These are phyloP conservation scores for Trididemnum miniatum DNA, from an alignment of 23 tunicate species.

Conservation along the genomic window DNA sequence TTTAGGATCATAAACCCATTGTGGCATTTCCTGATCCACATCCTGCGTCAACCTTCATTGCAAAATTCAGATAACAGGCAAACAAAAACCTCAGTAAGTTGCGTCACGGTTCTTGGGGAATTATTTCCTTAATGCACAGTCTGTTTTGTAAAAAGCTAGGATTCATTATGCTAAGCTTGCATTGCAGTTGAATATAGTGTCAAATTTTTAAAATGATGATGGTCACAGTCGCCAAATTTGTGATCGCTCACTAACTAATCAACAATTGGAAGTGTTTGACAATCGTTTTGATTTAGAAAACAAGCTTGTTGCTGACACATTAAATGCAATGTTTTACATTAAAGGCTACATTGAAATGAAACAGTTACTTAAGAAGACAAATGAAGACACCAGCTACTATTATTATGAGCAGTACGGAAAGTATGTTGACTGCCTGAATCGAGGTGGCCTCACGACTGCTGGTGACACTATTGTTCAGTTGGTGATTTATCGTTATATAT, in stretches of 20 bases:
- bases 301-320: neutral
- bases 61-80: too few relatives aligned
- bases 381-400: neutral
- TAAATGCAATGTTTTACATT: slow-evolving; percentile 14
- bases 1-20: too few relatives aligned
- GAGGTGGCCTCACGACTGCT: neutral
- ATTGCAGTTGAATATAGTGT: neutral
- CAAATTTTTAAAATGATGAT: neutral
- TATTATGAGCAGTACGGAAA: neutral
- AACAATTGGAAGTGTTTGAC: slow-evolving; percentile 4
- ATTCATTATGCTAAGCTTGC: slow-evolving; percentile 25
- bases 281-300: slow-evolving; percentile 1
- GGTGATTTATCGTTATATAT: neutral
- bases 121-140: slow-evolving; percentile 7
- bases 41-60: too few relatives aligned
- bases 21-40: too few relatives aligned
- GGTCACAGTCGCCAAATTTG: neutral
- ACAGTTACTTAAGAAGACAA: too few relatives aligned
- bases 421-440: slow-evolving; percentile 1
- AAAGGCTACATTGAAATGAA: neutral
- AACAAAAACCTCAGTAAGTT: slow-evolving; percentile 6
- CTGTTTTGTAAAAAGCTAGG: neutral
- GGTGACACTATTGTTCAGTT: slow-evolving; percentile 15
- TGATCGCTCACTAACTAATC: neutral
- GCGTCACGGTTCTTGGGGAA: slow-evolving; percentile 5